Base-by-base conservation (phyloP, 2,797 vertebrate genomes). In the Eptatretus atami region DNA sequence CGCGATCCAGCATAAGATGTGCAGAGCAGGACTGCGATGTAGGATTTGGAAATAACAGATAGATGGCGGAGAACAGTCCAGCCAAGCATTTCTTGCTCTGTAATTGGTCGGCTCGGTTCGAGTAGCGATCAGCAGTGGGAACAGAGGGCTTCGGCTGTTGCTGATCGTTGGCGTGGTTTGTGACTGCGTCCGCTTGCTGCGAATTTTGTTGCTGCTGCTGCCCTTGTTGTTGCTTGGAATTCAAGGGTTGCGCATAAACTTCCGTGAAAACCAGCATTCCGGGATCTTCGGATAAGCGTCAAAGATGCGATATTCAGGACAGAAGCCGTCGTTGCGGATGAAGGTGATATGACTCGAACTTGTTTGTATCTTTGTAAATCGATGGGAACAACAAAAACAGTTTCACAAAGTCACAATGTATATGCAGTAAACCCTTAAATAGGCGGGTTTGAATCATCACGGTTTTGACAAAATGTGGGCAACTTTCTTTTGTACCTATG, bases 1-100 rank as follows among this genome's bases (percentile, higher is more conserved):
- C n/a, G 79, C 78, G 12, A 98, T 92, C 92, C 92, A 98, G 70
- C 95, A 88, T 2, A n/a, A 87, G 87, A 64, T 98, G 88, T 84
- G 96, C 96, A 74, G 93, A 94, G 71, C 92, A 96, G 0, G 86
- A 83, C 69, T 85, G 84, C 31, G 31, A 44, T 44, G n/a, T n/a
- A n/a, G n/a, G n/a, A n/a, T n/a, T n/a, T n/a, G n/a, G n/a, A n/a
- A n/a, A n/a, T n/a, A n/a, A n/a, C n/a, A n/a, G n/a, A n/a, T 44
- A 3, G 31, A 44, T 44, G 31, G 69, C 87, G 74, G 67, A 96
- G 95, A 65, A 96, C 85, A 0, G 92, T 86, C 3, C 90, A 98
- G 63, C 96, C 81, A 72, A 98, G 96, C 92, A 98, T 92, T 67
- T 87, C 90, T 74, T 98, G 92, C 6, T 82, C 85, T 2, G 88